Evolutionary conservation across 2,888 invertebrate species (phyloP).

Genomic region (Ennomos quercinarius): DNA sequence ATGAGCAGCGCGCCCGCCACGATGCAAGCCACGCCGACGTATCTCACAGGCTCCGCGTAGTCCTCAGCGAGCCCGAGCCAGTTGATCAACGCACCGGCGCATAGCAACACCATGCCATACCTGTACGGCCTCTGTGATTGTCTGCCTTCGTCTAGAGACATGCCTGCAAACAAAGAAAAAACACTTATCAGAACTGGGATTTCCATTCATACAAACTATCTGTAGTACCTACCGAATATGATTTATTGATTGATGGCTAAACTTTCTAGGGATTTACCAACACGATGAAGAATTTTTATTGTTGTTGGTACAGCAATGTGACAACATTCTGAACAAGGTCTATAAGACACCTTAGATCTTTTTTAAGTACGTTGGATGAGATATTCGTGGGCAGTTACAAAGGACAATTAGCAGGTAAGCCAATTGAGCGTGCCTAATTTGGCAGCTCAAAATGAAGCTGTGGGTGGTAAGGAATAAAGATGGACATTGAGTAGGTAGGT

Average conservation of each 20-base stretch:
- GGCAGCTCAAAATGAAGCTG: conserved; percentile 12
- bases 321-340: not conserved
- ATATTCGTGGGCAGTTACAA: conserved; percentile 19
- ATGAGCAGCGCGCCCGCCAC: conserved; percentile 90
- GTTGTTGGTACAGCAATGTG: no score
- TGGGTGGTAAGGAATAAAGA: conserved; percentile 26
- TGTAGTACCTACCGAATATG: not conserved
- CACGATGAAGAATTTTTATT: no score
- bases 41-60: conserved; percentile 89
- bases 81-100: conserved; percentile 90
- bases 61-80: conserved; percentile 90
- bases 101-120: conserved; percentile 90
- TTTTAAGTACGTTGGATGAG: conserved; percentile 12
- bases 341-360: not conserved
- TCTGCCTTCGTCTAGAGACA: conserved; percentile 88
- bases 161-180: conserved; percentile 74
- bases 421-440: conserved; percentile 26
- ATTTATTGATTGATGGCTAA: not conserved
- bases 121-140: conserved; percentile 90
- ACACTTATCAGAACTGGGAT: conserved; percentile 1
- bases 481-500: conserved; percentile 23
- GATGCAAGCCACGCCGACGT: conserved; percentile 90
- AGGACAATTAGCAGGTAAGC: conserved; percentile 26
- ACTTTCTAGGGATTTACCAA: no score
- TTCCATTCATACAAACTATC: not conserved